phyloP scores from a whole-genome alignment of 2,113 vertebrate genomes.

The Silurus glanis region DNA sequence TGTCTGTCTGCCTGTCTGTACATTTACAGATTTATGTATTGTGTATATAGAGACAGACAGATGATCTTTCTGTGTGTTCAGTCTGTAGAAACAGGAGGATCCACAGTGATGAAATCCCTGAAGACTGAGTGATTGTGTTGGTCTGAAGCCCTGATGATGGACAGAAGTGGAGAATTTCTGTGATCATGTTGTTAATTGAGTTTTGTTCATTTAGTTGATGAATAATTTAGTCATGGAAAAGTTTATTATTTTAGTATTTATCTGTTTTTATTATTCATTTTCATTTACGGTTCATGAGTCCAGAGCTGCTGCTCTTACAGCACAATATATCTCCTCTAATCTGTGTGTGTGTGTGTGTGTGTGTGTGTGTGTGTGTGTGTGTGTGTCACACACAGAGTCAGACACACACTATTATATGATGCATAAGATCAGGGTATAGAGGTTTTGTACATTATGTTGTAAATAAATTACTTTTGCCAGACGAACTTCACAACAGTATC shows the following conservation, averaged over 20 bases:
- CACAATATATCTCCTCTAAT: not conserved
- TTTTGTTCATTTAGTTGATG: not conserved
- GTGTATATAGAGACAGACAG: not conserved
- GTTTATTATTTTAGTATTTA: too few species aligned
- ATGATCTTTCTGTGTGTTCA: constrained; percentile 1
- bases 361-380: not conserved
- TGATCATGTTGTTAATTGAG: not conserved
- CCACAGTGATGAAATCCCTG: not conserved
- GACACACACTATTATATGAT: not conserved
- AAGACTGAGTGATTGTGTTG: not conserved
- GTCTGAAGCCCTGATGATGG: not conserved
- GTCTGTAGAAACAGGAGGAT: not conserved
- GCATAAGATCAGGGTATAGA: not conserved
- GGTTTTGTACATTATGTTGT: not conserved
- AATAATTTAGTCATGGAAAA: not conserved
- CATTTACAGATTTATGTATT: not conserved
- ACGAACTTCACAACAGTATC: too few species aligned
- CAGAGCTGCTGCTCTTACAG: not conserved
- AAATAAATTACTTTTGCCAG: too few species aligned
- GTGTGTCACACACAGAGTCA: not conserved
- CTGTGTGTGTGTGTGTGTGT: not conserved
- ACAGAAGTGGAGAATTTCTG: not conserved
- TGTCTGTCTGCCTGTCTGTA: not conserved
- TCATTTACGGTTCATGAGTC: too few species aligned
- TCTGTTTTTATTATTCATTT: not conserved